Percentiles rank a stretch among this genome's conserved stretches.
Evolutionary conservation across 1,140 invertebrate species (phyloP).

Genomic region (Maniola jurtina): DNA sequence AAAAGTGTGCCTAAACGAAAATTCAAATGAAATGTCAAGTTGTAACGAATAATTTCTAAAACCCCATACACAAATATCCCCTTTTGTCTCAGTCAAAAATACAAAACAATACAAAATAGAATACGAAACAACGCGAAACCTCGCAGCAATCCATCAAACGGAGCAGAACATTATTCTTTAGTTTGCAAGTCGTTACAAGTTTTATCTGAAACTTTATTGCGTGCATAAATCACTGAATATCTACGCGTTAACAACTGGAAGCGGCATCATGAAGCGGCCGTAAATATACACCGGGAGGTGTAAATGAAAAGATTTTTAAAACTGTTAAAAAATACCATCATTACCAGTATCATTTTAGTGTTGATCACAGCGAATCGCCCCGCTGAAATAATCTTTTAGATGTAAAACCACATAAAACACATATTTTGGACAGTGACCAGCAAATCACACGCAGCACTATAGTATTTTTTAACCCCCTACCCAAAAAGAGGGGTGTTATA

Average conservation of each 20-base stretch:
- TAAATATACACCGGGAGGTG: conserved; percentile 7
- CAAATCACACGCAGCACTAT: no score
- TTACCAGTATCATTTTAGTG: no score
- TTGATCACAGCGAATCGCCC: no score
- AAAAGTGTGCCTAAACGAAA: no score
- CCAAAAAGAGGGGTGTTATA: no score
- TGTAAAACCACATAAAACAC: no score
- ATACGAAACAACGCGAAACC: not conserved
- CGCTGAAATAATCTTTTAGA: no score
- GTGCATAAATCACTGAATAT: conserved; percentile 17
- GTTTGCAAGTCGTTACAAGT: conserved; percentile 13
- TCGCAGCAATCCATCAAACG: conserved; percentile 2
- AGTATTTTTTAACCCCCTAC: no score
- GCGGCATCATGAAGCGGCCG: conserved; percentile 1
- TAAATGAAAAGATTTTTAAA: conserved; percentile 1
- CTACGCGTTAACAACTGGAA: conserved; percentile 14
- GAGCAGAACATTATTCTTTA: conserved; percentile 8
- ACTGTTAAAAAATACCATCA: not conserved
- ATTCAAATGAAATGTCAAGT: no score
- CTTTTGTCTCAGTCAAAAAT: conserved; percentile 1
- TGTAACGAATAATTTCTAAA: no score
- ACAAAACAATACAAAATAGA: not conserved
- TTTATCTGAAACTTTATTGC: conserved; percentile 19
- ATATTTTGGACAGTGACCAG: no score
- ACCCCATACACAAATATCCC: not conserved